These are phyloP conservation scores for Coenonympha glycerion DNA, from an alignment of 2,888 invertebrate genomes.

Conservation along the genomic window DNA sequence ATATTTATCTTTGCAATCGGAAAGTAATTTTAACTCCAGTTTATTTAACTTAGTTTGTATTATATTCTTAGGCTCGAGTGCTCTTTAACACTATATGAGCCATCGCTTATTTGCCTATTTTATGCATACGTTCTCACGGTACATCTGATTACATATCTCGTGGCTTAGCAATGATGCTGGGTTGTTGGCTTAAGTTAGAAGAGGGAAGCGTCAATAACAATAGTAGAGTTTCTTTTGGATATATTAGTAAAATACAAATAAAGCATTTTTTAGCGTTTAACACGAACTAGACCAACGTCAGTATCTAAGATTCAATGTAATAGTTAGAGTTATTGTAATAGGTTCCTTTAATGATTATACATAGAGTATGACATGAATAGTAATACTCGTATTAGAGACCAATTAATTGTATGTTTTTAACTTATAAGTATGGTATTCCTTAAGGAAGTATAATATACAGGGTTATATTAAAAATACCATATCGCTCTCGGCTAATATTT, in stretches of 20 bases:
- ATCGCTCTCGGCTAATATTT: too few species aligned
- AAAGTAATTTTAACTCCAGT: background rate
- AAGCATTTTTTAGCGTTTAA: too few species aligned
- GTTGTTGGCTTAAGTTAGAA: constrained; percentile 1
- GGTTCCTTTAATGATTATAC: too few species aligned
- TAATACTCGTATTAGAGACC: too few species aligned
- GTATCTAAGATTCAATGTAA: too few species aligned
- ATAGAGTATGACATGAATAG: background rate
- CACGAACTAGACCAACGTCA: background rate
- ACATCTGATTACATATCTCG: constrained; percentile 36
- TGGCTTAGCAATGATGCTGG: background rate
- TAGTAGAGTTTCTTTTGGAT: background rate
- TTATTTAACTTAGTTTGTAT: background rate
- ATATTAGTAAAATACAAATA: too few species aligned
- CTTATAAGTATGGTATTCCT: too few species aligned
- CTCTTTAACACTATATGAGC: constrained; percentile 34
- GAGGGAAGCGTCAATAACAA: background rate
- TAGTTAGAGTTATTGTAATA: too few species aligned
- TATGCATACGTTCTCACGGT: constrained; percentile 61
- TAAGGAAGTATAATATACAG: too few species aligned
- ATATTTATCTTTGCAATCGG: constrained; percentile 17
- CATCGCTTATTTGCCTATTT: constrained; percentile 46
- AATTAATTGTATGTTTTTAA: too few species aligned
- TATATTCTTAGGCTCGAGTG: background rate
- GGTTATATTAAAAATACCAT: too few species aligned